Evolutionary conservation across 2,113 vertebrate genomes (phyloP), one percentile per base, ranked within the genome.

Genomic region (Podiceps cristatus): DNA sequence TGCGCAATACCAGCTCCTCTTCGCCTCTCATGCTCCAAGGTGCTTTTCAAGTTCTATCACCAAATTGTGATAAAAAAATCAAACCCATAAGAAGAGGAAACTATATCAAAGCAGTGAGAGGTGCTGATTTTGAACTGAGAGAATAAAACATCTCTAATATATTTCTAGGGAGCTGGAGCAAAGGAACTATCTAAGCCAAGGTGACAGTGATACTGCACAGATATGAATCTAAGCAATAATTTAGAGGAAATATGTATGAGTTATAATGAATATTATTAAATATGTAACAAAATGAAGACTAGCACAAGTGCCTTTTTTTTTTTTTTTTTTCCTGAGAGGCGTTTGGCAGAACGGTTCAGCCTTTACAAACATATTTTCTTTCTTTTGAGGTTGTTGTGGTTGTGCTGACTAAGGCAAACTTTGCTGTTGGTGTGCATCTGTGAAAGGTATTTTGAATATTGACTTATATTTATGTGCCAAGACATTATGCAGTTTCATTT

Each of bases 381-480:
- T 63, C 44, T 59, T 86, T 71, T 45, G 31, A 37, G 49, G 28
- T 63, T 77, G 44, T 71, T 1, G 1, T 78, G 44, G 35, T 45
- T 60, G 19, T 91, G 68, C 63, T 88, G 49, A 60, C n/a, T 63
- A 44, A 88, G 42, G 40, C 77, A 66, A 55, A 44, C 62, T 88
- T 88, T 80, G 52, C 52, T 88, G 49, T 19, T 69, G 50, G 5
- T 75, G 12, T 88, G 67, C 4, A 0, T 29, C 11, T 23, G 50
- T 53, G 59, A 74, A 88, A 94, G 76, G 81, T 17, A 37, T 53
- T 95, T 92, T 88, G 72, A 79, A 59, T 88, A 88, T 80, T 81
- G 63, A 83, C 24, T 11, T 80, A 13, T 69, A 80, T 79, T 88
- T 92, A 82, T 86, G 35, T 79, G 58, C 55, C 49, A 88, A 96